Evolutionary conservation across 2,113 vertebrate genomes (phyloP), one percentile per base, ranked within the genome.

Genomic region (Astur gentilis): DNA sequence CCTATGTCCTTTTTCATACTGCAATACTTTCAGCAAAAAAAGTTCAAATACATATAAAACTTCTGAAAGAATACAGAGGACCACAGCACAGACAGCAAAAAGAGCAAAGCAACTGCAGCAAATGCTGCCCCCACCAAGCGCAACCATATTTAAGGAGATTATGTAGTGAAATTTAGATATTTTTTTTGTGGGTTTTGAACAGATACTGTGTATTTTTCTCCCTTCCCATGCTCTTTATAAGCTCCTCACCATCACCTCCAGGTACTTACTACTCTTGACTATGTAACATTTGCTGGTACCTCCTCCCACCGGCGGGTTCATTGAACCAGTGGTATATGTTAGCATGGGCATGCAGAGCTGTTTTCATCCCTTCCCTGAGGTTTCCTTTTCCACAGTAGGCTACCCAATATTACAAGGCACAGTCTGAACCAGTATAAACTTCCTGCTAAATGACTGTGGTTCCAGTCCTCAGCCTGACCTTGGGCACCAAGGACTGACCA

Each of bases 371-470:
- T 91, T 92, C 65, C 88, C 38, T 60, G 79, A 1, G 11, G 80
- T 79, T 94, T 97, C 91, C 80, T 57, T 89, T 92, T 90, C 75
- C 93, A 89, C 36, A 70, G 52, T 13, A 26, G 11, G 45, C n/a
- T 93, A 83, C 45, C 55, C 83, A 72, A 1, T 88, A 84, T 89
- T 96, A 61, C 87, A 95, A 91, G 82, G 86, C 87, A 94, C 27
- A 92, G 62, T 75, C 70, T 93, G 92, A 86, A 93, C 60, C 88
- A 76, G 38, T 29, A 83, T 75, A 96, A 96, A 95, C n/a, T 93
- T 97, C 85, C 70, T 95, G 91, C 67, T 89, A 95, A 97, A 95
- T 88, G 80, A 93, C 19, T 93, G 86, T 1, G 69, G 92, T 87
- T 97, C 91, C 87, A 96, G 79, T 77, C 13, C 55, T 94, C 70